Evolutionary conservation across 2,797 vertebrate species (phyloP).

Genomic region (Ptychobarbus kaznakovi): DNA sequence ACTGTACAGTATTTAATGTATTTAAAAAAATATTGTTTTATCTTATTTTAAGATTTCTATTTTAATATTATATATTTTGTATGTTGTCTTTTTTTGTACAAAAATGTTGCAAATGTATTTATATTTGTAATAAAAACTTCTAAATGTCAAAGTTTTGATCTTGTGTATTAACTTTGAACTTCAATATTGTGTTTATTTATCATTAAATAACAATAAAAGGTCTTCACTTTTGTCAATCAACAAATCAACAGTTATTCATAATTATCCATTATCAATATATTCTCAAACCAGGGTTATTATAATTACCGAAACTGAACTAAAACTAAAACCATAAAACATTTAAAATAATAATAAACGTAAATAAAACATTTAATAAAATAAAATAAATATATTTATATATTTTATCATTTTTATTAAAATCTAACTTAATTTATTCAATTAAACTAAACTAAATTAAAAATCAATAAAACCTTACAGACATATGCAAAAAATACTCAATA

Average conservation of each 20-base stretch:
- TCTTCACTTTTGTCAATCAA: not conserved
- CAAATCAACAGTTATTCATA: not conserved
- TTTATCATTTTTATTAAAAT: too few species aligned
- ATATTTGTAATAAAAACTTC: slow-evolving; percentile 61
- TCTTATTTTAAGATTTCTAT: slow-evolving; percentile 54
- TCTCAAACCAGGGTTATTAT: not conserved
- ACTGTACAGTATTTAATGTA: slow-evolving; percentile 59
- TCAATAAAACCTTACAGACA: too few species aligned
- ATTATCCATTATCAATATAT: not conserved
- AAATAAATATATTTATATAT: too few species aligned
- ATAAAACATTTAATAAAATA: too few species aligned
- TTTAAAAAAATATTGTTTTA: slow-evolving; percentile 24
- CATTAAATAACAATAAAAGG: not conserved
- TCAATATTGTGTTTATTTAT: not conserved
- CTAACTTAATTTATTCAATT: too few species aligned
- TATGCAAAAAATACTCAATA: too few species aligned
- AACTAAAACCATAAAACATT: not conserved
- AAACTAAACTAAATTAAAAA: too few species aligned
- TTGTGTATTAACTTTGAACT: not conserved
- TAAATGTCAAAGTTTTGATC: not conserved
- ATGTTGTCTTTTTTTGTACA: slow-evolving; percentile 47
- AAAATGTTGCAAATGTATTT: slow-evolving; percentile 49
- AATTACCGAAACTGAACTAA: not conserved
- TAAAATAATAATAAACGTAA: not conserved
- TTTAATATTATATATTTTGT: slow-evolving; percentile 56